Evolutionary conservation across 2,888 invertebrate species (phyloP), one percentile per base, ranked within the genome.

Genomic region (Oithona nana): DNA sequence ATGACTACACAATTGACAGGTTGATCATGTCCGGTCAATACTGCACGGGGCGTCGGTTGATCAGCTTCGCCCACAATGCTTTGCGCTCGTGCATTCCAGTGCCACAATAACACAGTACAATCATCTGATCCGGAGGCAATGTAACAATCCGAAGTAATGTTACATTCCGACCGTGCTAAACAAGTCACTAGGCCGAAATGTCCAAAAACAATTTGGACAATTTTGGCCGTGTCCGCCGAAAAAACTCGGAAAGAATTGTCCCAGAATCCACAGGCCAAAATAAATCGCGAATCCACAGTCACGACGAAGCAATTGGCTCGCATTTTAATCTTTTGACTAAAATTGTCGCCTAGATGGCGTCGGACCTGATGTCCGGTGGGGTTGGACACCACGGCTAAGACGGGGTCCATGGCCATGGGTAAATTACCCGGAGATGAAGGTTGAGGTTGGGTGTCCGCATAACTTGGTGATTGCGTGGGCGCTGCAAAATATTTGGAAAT

Each of bases 181-280:
- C 97, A 97, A 13, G 97, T 97, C 68, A 98, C 98, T 61, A 98
- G 92, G 66, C 95, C 97, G 75, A 93, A 95, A 76, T 99, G 98
- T 0, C 97, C 98, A 76, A 94, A 98, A 61, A 99, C 84, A 68
- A 97, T 95, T 76, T 99, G 98, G 54, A 92, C 87, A 71, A 97
- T 93, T 79, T 93, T 90, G 0, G 93, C 95, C 89, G 77, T 1
- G 72, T 98, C 98, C 0, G 95, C 90, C 56, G 88, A 88, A 75
- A 95, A 97, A 22, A 98, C 92, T 26, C 98, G 78, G 77, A 98
- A 98, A 75, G 94, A 94, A 75, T 97, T 97, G 74, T 99, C 98
- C 90, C 97, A 97, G 77, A 97, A 98, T 61, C 98, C 98, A 71
- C 94, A 93, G 1, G 97, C 94, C 67, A 99, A 87, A 67, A 99